These are phyloP conservation scores for Lithosia quadra DNA, from an alignment of 2,888 invertebrate genomes.

Conservation along the genomic window DNA sequence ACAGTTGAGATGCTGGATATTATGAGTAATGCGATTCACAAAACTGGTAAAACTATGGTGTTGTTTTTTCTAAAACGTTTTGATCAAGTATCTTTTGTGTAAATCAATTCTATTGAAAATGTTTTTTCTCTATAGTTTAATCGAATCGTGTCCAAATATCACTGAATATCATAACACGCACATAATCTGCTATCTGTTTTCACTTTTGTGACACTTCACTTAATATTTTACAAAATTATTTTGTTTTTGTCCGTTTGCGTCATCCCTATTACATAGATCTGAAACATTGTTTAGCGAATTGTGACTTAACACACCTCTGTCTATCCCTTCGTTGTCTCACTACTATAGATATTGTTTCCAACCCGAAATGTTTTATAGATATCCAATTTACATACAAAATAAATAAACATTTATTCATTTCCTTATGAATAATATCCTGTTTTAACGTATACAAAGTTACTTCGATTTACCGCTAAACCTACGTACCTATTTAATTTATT, in stretches of 20 bases:
- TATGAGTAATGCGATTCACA: neutral
- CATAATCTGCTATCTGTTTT: constrained; percentile 17
- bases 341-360: neutral
- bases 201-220: constrained; percentile 22
- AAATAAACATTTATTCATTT: neutral
- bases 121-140: neutral
- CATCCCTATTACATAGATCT: neutral
- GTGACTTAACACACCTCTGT: neutral
- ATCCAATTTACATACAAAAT: neutral
- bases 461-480: neutral
- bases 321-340: neutral
- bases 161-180: neutral
- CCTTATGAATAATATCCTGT: neutral
- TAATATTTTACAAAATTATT: neutral
- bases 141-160: neutral
- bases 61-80: neutral
- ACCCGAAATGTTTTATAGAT: neutral
- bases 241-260: neutral
- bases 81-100: neutral
- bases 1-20: neutral
- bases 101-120: neutral
- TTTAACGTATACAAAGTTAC: neutral
- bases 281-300: neutral
- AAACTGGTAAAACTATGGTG: neutral
- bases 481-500: neutral